Conservation (phyloP, 2,797 vertebrate species). For the Glossophaga mutica region DNA sequence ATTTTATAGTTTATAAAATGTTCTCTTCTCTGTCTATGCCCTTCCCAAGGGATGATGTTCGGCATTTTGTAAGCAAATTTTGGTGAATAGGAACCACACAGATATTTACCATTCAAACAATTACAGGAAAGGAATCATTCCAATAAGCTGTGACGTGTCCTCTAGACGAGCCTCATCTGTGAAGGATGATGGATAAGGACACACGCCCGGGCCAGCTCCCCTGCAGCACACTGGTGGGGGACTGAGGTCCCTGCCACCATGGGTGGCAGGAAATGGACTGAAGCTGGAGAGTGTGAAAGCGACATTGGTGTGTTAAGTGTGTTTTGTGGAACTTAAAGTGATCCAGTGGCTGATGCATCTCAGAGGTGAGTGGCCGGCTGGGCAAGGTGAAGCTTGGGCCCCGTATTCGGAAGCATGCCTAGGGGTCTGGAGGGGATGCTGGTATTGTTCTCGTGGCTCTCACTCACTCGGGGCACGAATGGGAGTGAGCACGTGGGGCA, state of each 20-base stretch:
- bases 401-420: rapidly evolving
- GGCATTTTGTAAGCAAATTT: background rate
- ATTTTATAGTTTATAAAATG: background rate
- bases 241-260: background rate
- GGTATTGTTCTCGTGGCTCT: background rate
- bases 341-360: background rate
- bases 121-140: background rate
- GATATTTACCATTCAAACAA: background rate
- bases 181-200: background rate
- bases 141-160: background rate
- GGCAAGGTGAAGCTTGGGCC: too few species aligned
- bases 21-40: background rate
- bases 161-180: background rate
- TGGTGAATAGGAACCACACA: background rate
- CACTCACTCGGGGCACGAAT: background rate
- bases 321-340: background rate
- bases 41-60: background rate
- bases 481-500: background rate
- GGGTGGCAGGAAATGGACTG: background rate
- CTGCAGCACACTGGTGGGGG: too few species aligned
- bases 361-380: background rate
- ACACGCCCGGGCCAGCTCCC: background rate
- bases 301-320: rapidly evolving
- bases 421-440: background rate
- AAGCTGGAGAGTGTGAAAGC: background rate